Evolutionary conservation across 2,888 invertebrate species (phyloP).

Genomic region (Thecophora atra): DNA sequence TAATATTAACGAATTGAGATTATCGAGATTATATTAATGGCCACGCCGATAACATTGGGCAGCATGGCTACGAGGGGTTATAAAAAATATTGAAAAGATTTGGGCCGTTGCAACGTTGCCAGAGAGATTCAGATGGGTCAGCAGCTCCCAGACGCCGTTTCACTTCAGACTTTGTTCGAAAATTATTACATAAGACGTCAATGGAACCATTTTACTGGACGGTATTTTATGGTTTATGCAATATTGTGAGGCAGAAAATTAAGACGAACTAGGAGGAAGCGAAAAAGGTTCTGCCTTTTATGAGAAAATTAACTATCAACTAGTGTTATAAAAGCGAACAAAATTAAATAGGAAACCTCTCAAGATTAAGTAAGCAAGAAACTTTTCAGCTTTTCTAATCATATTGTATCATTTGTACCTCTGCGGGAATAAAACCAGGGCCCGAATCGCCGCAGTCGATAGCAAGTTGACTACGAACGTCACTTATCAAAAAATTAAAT

Average conservation of each 20-base stretch:
- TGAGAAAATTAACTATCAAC: too few relatives aligned
- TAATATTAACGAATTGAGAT: constrained; percentile 18
- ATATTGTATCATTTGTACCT: too few relatives aligned
- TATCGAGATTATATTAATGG: constrained; percentile 18
- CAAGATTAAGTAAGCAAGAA: too few relatives aligned
- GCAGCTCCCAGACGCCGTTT: neutral
- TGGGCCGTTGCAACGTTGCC: neutral
- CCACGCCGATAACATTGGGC: constrained; percentile 7
- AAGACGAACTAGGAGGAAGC: neutral
- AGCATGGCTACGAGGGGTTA: neutral
- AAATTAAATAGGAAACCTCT: too few relatives aligned
- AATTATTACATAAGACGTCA: constrained; percentile 3
- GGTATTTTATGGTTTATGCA: constrained; percentile 9
- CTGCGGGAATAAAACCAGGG: too few relatives aligned
- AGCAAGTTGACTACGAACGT: too few relatives aligned
- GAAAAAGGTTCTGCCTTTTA: neutral
- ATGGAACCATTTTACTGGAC: constrained; percentile 3
- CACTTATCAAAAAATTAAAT: too few relatives aligned
- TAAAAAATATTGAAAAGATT: constrained; percentile 12
- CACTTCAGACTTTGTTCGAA: neutral
- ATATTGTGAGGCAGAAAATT: constrained; percentile 13
- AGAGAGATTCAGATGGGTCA: neutral
- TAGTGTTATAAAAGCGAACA: too few relatives aligned
- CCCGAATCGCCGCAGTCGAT: too few relatives aligned
- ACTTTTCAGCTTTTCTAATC: too few relatives aligned